phyloP scores from a whole-genome alignment of 2,888 invertebrate species.

The Agrilus mali region DNA sequence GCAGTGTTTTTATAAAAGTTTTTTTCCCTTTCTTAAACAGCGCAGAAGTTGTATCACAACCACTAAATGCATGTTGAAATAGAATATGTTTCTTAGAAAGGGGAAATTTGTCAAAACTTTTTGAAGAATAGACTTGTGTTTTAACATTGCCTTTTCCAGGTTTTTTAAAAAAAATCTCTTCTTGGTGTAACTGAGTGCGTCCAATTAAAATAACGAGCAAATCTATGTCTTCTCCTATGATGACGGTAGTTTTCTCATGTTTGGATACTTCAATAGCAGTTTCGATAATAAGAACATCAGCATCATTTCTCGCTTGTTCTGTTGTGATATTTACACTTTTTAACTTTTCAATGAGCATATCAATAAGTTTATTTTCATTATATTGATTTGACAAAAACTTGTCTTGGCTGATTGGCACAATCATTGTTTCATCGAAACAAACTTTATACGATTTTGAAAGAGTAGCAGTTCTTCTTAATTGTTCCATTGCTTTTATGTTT shows the following conservation, averaged over 20 bases:
- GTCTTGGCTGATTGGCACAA: constrained; percentile 19
- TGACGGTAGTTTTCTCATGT: constrained; percentile 17
- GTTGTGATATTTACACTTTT: constrained; percentile 24
- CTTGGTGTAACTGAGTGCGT: constrained; percentile 19
- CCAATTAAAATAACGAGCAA: constrained; percentile 26
- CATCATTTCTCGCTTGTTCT: constrained; percentile 25
- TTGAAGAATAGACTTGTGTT: constrained; percentile 23
- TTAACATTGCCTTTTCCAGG: constrained; percentile 25
- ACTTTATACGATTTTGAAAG: constrained; percentile 26
- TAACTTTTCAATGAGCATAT: constrained; percentile 25
- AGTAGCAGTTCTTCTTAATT: constrained; percentile 26
- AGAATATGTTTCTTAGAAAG: constrained; percentile 15
- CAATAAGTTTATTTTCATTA: constrained; percentile 19
- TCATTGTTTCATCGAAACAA: constrained; percentile 24
- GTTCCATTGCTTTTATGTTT: constrained; percentile 27
- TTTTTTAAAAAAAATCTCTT: constrained; percentile 25
- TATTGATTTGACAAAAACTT: constrained; percentile 17
- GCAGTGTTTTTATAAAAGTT: constrained; percentile 16
- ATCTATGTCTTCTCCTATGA: constrained; percentile 28
- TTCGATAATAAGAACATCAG: constrained; percentile 27
- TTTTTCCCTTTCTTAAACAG: constrained; percentile 21
- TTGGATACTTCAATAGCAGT: constrained; percentile 23
- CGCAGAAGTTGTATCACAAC: constrained; percentile 20
- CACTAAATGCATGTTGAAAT: constrained; percentile 18
- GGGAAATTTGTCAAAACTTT: constrained; percentile 22